These are phyloP conservation scores for Mobula birostris DNA, from an alignment of 2,113 vertebrate species.

Conservation along the genomic window DNA sequence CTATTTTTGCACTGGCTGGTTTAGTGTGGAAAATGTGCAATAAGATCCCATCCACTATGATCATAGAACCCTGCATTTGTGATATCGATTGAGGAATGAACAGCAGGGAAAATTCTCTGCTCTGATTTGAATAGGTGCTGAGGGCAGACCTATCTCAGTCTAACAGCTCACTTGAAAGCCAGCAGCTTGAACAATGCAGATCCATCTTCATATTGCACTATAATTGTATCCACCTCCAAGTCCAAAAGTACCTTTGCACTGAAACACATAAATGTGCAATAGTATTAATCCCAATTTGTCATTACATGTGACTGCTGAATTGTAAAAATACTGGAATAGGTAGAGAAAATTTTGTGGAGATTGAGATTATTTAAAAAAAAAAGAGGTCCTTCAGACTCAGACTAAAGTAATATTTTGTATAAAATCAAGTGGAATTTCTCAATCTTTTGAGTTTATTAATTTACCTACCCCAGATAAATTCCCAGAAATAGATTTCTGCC, in stretches of 20 bases:
- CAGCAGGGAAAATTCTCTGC: no score
- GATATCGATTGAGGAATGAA: no score
- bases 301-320: neutral
- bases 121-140: no score
- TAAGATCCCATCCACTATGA: no score
- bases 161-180: no score
- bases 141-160: no score
- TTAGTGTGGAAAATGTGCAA: no score
- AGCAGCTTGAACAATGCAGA: no score
- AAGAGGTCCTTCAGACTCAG: neutral
- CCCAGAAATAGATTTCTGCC: neutral
- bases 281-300: neutral
- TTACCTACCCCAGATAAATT: neutral
- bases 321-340: neutral
- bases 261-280: neutral
- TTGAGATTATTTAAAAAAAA: neutral
- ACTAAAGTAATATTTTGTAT: neutral
- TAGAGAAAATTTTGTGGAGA: neutral
- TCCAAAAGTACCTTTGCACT: neutral
- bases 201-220: neutral
- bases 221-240: neutral
- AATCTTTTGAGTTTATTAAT: neutral
- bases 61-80: no score
- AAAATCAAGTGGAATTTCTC: neutral
- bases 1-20: no score